Conservation (phyloP, 2,113 vertebrate species). For the Datnioides undecimradiatus region DNA sequence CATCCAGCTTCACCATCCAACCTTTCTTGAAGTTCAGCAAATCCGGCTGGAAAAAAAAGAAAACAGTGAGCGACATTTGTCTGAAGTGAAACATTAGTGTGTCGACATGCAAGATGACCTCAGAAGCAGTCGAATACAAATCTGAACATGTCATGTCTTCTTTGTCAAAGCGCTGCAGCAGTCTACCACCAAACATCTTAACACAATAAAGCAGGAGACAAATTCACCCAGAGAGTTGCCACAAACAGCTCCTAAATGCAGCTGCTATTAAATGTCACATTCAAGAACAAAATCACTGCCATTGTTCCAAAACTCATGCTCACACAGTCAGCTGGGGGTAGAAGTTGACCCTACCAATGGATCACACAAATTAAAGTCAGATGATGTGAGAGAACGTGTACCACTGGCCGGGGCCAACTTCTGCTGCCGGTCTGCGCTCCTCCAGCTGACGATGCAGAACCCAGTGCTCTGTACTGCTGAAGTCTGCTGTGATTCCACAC, state of each 20-base stretch:
- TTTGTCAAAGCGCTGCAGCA: background rate
- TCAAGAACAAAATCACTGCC: background rate
- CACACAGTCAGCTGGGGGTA: slow-evolving; percentile 40
- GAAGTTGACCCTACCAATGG: slow-evolving; percentile 58
- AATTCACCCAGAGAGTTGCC: background rate
- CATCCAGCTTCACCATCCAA: slow-evolving; percentile 89
- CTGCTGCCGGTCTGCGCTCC: slow-evolving; percentile 25
- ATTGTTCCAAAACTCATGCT: slow-evolving; percentile 56
- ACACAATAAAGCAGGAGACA: background rate
- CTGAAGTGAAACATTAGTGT: background rate
- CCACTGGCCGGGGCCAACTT: slow-evolving; percentile 57
- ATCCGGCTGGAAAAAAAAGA: slow-evolving; percentile 79
- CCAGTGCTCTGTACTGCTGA: slow-evolving; percentile 17
- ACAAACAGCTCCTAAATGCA: background rate
- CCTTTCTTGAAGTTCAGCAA: slow-evolving; percentile 89
- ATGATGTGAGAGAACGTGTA: background rate
- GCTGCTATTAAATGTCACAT: background rate
- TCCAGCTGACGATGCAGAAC: slow-evolving; percentile 28
- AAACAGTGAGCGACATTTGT: slow-evolving; percentile 8
- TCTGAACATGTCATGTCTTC: background rate
- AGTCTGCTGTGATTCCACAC: slow-evolving; percentile 48
- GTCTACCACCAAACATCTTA: slow-evolving; percentile 9
- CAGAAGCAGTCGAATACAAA: slow-evolving; percentile 32
- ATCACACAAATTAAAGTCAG: background rate
- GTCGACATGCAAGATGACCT: slow-evolving; percentile 24